A percentile compares a stretch with the other conserved stretches of the same genome.
These are phyloP conservation scores for Eidolon helvum DNA, from an alignment of 2,113 vertebrate genomes.

Conservation along the genomic window DNA sequence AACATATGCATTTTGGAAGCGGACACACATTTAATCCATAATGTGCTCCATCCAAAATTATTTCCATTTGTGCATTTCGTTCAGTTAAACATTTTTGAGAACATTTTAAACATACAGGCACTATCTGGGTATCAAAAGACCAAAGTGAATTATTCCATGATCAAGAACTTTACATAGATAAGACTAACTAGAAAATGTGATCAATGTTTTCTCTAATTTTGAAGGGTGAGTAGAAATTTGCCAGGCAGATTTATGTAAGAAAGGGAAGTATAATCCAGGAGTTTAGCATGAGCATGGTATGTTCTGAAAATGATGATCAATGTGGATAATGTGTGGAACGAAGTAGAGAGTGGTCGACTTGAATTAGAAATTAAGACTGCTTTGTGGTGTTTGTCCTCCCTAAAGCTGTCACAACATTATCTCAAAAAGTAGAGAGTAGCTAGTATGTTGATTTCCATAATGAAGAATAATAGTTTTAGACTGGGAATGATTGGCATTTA, in stretches of 20 bases:
- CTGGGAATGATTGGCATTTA: neutral
- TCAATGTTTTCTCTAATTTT: neutral
- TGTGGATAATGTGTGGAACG: neutral
- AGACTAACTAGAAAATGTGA: neutral
- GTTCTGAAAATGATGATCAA: neutral
- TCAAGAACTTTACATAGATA: neutral
- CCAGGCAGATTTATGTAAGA: neutral
- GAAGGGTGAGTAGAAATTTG: neutral
- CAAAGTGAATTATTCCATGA: neutral
- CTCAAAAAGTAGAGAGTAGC: neutral
- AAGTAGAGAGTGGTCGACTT: neutral
- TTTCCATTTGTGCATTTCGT: neutral
- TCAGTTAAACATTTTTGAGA: slow-evolving; percentile 5
- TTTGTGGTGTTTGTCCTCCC: neutral
- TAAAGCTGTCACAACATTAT: neutral
- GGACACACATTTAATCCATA: neutral
- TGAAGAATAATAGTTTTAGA: neutral
- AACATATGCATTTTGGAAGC: neutral
- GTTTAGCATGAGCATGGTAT: neutral
- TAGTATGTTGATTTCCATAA: neutral
- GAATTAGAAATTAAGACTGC: neutral
- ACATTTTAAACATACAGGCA: neutral
- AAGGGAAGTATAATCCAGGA: neutral
- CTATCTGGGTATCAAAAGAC: neutral
- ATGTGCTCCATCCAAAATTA: neutral